Base-by-base conservation (phyloP, 2,113 vertebrate species). In the Pipra filicauda region DNA sequence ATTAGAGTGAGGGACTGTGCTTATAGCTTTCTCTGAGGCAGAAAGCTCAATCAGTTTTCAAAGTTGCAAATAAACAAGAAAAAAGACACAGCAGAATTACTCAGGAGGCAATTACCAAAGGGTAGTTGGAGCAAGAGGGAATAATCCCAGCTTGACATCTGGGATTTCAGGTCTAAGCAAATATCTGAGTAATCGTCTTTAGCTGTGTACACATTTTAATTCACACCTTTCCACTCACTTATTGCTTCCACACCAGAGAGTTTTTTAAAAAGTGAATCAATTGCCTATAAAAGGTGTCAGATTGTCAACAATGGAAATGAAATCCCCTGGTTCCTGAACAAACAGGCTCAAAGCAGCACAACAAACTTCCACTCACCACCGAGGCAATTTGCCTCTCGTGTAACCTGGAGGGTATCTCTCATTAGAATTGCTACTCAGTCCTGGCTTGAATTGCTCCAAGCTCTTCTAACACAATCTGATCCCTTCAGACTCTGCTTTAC, bases 391-490 rank as follows among this genome's bases (percentile, higher is more conserved):
- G 92, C 88, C 96, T 94, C 92, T 78, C 4, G 4, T 78, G 88
- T 86, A 95, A 96, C 95, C 90, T 96, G 82, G 48, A 93, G 92
- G 88, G 79, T 92, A 66, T 58, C 80, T 90, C 90, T 96, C 88
- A 57, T 90, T 91, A 64, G 55, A 94, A 93, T 37, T 91, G 73
- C 85, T 91, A 37, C 86, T 95, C 5, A 1, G 79, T 67, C 88
- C 73, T 86, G 85, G 90, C 85, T 94, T 93, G 88, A 94, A 96
- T 92, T 92, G 95, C 95, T 94, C 79, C 90, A 52, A 93, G 67
- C 82, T 66, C 92, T 96, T 95, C 92, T 95, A 96, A 86, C 89
- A 96, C 95, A 93, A 90, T 92, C 88, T 81, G 93, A 96, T 95
- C 96, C 95, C 90, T 89, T 93, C 79, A 95, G 88, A 93, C 88